These are phyloP conservation scores for Jaculus jaculus DNA, from an alignment of 2,113 vertebrate species.

Conservation along the genomic window DNA sequence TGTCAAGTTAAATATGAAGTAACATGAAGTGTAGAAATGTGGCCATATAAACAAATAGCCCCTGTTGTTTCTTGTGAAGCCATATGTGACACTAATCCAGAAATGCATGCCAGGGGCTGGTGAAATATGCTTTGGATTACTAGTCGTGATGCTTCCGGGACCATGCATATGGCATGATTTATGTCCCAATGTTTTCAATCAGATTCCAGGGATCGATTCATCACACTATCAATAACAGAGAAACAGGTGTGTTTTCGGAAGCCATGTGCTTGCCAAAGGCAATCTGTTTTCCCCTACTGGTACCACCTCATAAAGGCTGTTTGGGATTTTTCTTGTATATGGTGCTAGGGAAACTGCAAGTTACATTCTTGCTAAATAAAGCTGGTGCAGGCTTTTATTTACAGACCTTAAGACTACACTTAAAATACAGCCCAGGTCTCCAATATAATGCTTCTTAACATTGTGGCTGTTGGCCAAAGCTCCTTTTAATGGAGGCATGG, in stretches of 20 bases:
- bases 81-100: constrained; percentile 79
- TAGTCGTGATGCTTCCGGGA: constrained; percentile 78
- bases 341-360: neutral
- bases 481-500: neutral
- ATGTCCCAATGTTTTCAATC: constrained; percentile 78
- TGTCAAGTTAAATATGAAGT: constrained; percentile 68
- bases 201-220: constrained; percentile 76
- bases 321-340: neutral
- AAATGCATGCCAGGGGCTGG: constrained; percentile 75
- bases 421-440: neutral
- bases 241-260: constrained; percentile 54
- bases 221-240: constrained; percentile 63
- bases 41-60: constrained; percentile 77
- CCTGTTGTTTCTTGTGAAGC: constrained; percentile 74
- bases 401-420: neutral
- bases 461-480: neutral
- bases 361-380: constrained; percentile 5
- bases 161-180: constrained; percentile 72
- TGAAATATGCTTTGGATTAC: constrained; percentile 79
- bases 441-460: too few relatives aligned
- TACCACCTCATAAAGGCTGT: neutral
- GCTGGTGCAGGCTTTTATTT: neutral
- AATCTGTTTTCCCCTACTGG: neutral
- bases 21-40: constrained; percentile 69
- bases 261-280: constrained; percentile 27